Percentiles rank a stretch among this genome's conserved stretches.
Conservation (phyloP, 92 coral and sea anemone genomes). For the Plumapathes pennacea region DNA sequence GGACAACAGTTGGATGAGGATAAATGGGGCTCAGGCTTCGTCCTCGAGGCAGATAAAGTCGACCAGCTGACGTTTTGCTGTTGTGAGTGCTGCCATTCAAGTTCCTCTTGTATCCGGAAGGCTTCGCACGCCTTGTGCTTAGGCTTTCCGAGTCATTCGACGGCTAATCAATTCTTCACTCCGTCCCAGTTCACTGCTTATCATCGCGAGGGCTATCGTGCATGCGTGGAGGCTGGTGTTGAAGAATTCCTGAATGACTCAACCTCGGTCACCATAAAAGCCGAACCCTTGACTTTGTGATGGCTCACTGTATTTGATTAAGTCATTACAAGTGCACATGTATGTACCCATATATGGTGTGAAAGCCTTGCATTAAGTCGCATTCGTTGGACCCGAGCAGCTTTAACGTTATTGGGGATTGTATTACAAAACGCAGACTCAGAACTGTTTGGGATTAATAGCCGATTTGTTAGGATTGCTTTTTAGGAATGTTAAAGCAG, state of each 20-base stretch:
- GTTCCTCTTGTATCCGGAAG: conserved; percentile 9
- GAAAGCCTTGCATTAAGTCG: too few relatives aligned
- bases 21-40: conserved; percentile 84
- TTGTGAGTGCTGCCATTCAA: conserved; percentile 82
- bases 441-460: too few relatives aligned
- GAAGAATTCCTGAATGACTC: conserved; percentile 51
- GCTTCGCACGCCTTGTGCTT: conserved; percentile 50
- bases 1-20: conserved; percentile 57
- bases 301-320: too few relatives aligned
- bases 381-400: too few relatives aligned
- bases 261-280: too few relatives aligned
- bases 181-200: conserved; percentile 70
- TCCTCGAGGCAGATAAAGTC: conserved; percentile 64
- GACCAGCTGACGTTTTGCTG: conserved; percentile 88
- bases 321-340: too few relatives aligned
- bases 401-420: too few relatives aligned
- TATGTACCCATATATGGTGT: too few relatives aligned
- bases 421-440: too few relatives aligned
- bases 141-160: conserved; percentile 65
- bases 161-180: conserved; percentile 74
- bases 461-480: too few relatives aligned
- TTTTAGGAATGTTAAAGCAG: too few relatives aligned
- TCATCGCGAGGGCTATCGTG: conserved; percentile 89
- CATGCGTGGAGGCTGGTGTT: conserved; percentile 72
- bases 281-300: too few relatives aligned